These are phyloP conservation scores for Donacobius atricapilla DNA, from an alignment of 2,113 vertebrate genomes.

Conservation along the genomic window DNA sequence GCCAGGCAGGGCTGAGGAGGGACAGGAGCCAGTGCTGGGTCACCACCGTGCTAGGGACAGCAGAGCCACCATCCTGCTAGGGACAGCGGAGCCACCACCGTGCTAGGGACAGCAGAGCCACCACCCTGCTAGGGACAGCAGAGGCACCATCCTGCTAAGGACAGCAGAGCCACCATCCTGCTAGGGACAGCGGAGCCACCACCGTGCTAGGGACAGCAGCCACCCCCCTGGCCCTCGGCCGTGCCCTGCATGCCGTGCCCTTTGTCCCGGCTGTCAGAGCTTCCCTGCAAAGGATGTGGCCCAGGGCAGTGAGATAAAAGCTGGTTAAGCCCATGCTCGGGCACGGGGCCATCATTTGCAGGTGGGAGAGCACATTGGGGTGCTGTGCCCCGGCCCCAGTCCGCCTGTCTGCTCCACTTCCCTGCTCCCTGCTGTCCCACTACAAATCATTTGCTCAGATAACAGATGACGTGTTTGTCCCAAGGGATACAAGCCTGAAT, in stretches of 20 bases:
- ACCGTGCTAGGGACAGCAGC: not conserved
- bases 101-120: not conserved
- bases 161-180: not conserved
- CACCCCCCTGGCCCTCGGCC: accelerated
- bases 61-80: not conserved
- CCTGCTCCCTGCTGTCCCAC: not conserved
- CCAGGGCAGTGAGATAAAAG: not conserved
- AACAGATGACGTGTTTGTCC: constrained; percentile 61
- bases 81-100: not conserved
- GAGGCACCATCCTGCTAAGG: not conserved
- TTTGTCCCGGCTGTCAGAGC: accelerated
- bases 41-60: not conserved
- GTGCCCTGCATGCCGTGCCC: not conserved
- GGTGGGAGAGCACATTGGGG: accelerated
- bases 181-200: not conserved
- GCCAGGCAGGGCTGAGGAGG: not conserved
- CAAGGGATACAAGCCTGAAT: constrained; percentile 65
- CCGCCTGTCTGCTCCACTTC: not conserved
- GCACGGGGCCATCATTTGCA: not conserved
- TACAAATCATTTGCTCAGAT: constrained; percentile 53
- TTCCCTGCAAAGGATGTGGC: not conserved
- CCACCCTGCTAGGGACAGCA: too few relatives aligned
- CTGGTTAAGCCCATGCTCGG: accelerated
- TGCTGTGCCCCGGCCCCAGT: not conserved
- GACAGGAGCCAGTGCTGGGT: not conserved